Evolutionary conservation across 2,797 vertebrate species (phyloP), one percentile per base, ranked within the genome.

Genomic region (Urosaurus nigricauda): DNA sequence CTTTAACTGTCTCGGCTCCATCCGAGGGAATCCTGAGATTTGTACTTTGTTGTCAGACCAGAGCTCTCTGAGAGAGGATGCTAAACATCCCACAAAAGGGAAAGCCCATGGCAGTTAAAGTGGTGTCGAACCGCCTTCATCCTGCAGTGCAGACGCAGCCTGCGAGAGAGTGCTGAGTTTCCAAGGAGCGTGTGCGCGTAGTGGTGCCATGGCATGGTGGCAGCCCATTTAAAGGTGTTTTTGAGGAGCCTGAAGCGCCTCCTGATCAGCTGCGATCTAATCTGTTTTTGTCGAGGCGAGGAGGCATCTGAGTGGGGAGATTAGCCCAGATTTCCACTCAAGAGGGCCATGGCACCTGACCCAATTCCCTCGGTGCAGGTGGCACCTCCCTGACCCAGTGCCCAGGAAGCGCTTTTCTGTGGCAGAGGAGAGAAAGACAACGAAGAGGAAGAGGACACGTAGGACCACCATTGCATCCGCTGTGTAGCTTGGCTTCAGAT

Each of bases 221-320:
- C 9, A 4, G 58, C 24, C 8, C 29, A 21, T 17, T 40, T 58
- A 75, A 86, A 68, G n/a, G 35, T n/a, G n/a, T 19, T 56, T 71
- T 47, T 24, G 58, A 21, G 75, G 79, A 65, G 73, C 37, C 78
- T 47, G 32, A 71, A 83, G 26, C 29, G 88, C 92, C 60, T 89
- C 75, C 88, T 92, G 92, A 94, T 94, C 92, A 92, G 89, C 89
- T 93, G 92, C 88, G 91, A 95, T 93, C 93, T 93, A 92, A 94
- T 93, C 68, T 90, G 92, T 91, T 93, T 88, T 91, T 8, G 47
- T 79, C 91, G n/a, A 94, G 92, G 92, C 87, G 90, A 93, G 92
- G 26, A 85, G 92, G 92, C 68, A 94, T 93, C 94, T 94, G 93
- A 93, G 84, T 79, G 53, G 40, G 79, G 87, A 63, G 87, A 79